Percentiles rank a stretch among this genome's conserved stretches.
phyloP scores from a whole-genome alignment of 2,888 invertebrate genomes.

The Acronicta aceris region DNA sequence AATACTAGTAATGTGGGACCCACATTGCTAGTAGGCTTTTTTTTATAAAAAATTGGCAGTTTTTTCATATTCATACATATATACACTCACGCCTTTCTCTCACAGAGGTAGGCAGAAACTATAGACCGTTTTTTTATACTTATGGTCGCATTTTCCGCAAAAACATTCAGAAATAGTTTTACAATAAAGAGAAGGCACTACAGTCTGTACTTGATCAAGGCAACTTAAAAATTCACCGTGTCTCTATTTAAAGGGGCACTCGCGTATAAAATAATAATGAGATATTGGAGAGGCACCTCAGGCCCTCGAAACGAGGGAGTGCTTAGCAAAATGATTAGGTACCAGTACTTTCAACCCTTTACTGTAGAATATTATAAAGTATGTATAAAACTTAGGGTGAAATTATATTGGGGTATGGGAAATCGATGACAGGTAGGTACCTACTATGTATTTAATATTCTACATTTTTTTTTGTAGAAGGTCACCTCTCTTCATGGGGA shows the following conservation, averaged over 20 bases:
- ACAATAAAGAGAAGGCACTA: not conserved
- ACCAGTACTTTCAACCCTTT: conserved; percentile 41
- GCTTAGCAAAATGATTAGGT: conserved; percentile 56
- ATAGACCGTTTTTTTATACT: no score
- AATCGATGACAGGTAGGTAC: not conserved
- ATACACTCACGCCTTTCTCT: no score
- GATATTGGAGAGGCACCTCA: conserved; percentile 48
- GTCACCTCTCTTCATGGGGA: no score
- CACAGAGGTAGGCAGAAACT: no score
- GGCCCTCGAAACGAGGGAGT: conserved; percentile 41
- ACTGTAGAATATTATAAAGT: conserved; percentile 15
- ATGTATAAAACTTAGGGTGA: conserved; percentile 36
- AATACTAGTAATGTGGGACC: no score
- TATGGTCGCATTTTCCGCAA: no score
- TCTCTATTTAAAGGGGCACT: conserved; percentile 29
- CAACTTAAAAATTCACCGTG: conserved; percentile 13
- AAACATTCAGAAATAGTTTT: not conserved
- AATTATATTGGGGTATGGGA: conserved; percentile 17
- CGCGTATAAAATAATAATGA: conserved; percentile 57
- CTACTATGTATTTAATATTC: not conserved
- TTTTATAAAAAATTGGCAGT: no score
- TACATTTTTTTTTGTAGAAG: not conserved
- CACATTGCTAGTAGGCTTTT: no score
- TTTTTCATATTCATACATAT: no score
- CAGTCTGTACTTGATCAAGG: conserved; percentile 3